These are phyloP conservation scores for Peromyscus aztecus DNA, from an alignment of 2,797 vertebrate genomes.

Conservation along the genomic window DNA sequence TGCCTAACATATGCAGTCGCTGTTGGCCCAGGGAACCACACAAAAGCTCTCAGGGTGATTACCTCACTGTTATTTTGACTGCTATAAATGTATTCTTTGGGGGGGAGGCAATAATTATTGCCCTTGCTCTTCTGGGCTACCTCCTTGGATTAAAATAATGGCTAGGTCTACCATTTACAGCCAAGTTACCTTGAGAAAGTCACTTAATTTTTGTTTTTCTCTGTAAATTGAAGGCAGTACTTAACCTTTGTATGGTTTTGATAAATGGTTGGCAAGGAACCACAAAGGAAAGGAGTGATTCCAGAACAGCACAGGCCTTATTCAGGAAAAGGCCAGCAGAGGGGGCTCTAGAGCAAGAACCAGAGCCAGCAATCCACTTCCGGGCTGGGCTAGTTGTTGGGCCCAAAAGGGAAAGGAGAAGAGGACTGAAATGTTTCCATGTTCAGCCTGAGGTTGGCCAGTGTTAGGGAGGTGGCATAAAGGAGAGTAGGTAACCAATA, in stretches of 20 bases:
- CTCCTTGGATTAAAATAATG: slow-evolving; percentile 19
- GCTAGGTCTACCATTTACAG: not conserved
- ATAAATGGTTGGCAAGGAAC: not conserved
- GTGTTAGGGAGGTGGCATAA: not conserved
- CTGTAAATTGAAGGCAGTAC: not conserved
- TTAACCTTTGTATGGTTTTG: slow-evolving; percentile 11
- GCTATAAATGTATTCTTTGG: slow-evolving; percentile 1
- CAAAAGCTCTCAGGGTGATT: slow-evolving; percentile 64
- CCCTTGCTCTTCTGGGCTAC: slow-evolving; percentile 38
- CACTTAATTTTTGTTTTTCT: not conserved
- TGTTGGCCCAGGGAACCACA: slow-evolving; percentile 62
- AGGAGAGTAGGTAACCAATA: not conserved
- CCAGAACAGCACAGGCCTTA: not conserved
- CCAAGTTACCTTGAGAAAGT: not conserved
- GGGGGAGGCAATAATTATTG: not conserved
- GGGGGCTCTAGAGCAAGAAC: not conserved
- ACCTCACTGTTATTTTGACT: slow-evolving; percentile 53
- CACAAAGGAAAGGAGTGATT: not conserved
- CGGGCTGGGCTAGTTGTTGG: too few species aligned
- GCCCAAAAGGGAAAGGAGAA: too few species aligned
- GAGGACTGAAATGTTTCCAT: not conserved
- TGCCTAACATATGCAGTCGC: slow-evolving; percentile 72
- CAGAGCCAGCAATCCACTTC: too few species aligned
- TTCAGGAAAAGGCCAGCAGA: not conserved
- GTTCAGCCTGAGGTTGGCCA: not conserved